Conservation (phyloP, 2,888 invertebrate species). For the Dyspetes luteomarginatus region DNA sequence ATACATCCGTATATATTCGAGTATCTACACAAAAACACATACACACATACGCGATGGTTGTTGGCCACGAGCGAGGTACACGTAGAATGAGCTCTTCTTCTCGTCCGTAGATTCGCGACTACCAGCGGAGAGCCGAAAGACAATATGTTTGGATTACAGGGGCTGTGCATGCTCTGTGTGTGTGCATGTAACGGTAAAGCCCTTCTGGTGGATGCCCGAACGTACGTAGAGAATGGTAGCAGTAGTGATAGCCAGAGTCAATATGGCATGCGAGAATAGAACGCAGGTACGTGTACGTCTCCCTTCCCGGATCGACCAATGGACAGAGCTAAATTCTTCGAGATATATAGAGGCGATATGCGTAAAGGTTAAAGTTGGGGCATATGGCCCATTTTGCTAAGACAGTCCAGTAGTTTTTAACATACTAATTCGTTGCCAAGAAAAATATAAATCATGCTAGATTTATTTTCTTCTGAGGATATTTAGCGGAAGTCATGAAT, state of each 20-base stretch:
- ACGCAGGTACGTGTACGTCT: background rate
- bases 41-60: no score
- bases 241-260: constrained; percentile 2
- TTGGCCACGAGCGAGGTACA: no score
- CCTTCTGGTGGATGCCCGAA: constrained; percentile 24
- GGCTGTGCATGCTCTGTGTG: constrained; percentile 34
- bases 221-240: constrained; percentile 22
- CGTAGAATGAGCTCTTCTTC: no score
- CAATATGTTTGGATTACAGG: constrained; percentile 70
- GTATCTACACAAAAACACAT: no score
- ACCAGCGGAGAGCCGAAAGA: constrained; percentile 58
- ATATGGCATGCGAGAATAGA: background rate
- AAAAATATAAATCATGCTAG: no score
- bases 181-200: background rate
- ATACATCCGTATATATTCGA: no score
- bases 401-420: no score
- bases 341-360: constrained; percentile 11
- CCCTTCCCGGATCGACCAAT: background rate
- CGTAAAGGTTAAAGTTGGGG: background rate
- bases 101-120: background rate
- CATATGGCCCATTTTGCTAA: no score
- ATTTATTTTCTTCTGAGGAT: no score
- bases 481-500: no score
- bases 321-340: background rate
- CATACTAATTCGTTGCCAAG: no score